Evolutionary conservation across 2,888 invertebrate species (phyloP), one percentile per base, ranked within the genome.

Genomic region (Sceliomorpha sp.): DNA sequence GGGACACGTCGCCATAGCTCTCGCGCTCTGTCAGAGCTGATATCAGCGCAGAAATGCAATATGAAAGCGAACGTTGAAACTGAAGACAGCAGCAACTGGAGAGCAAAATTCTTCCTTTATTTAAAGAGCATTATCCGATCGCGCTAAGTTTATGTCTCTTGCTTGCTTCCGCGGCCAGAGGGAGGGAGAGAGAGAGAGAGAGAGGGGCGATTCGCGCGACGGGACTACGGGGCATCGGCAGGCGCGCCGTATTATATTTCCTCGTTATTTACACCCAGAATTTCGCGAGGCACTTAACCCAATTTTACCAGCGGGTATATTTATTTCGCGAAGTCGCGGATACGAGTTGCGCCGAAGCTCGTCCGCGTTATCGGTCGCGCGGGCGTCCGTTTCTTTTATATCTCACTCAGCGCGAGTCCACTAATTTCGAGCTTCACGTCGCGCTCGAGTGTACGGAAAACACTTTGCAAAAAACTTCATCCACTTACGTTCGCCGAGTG

Each of bases 241-340:
- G 42, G 39, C 51, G 20, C 45, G 50, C 20, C 42, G 32, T 44
- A 58, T 64, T 66, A 59, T 58, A 59, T 66, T 53, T 55, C n/a
- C 27, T 51, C 32, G 66, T 66, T 59, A 58, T 66, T 66, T 66
- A 45, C 40, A 44, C 40, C 44, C 27, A 29, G 44, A 13, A 36
- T 27, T 9, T 40, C 47, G 48, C 74, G 71, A 50, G 68, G 74
- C 79, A 79, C 81, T 83, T 83, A 82, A 83, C 82, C 85, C 79
- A 82, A 85, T 85, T 85, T 48, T n/a, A n/a, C 14, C 36, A 24
- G 17, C 15, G 12, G 2, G 47, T 27, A 47, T 14, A 67, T 44
- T 67, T 55, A 55, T 34, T 67, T 55, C 34, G 29, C 53, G 32
- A 45, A 13, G 10, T 24, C 24, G 34, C 39, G 45, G 51, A 73